Evolutionary conservation across 2,888 invertebrate genomes (phyloP), one percentile per base, ranked within the genome.

Genomic region (Lysandra coridon): DNA sequence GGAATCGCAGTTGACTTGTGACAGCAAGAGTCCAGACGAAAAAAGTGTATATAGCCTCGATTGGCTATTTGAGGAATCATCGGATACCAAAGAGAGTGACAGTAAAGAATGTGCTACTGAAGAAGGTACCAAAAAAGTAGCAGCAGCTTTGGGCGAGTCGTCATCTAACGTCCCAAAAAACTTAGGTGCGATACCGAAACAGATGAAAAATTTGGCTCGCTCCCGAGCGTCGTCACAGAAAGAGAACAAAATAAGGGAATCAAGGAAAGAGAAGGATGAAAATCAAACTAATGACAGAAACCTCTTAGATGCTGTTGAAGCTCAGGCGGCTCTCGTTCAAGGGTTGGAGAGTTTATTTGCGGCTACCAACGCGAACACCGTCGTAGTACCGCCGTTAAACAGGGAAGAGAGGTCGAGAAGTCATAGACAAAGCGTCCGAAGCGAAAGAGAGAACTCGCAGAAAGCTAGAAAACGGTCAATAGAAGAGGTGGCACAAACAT

Each of bases 161-260:
- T 95, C 90, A 83, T 92, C 88, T 83, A 95, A 91, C 85, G 91
- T 90, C 84, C 95, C 96, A 88, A 95, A 96, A 88, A 96, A 96
- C 88, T 95, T 96, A 85, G 97, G 97, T 80, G 97, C 96, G 82
- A 96, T 96, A 88, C 97, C 96, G 80, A 97, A 97, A 89, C 96
- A 96, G 90, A 91, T 94, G 85, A 95, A 93, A 94, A 94, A 94
- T 91, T 92, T 92, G 90, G 91, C 92, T 83, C 88, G 95, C 90
- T 88, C 95, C 85, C 87, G 95, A 85, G 91, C 95, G 83, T 96
- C 96, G 57, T 96, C 96, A 12, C 95, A 96, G 79, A 95, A 95
- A 87, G 95, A 95, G 87, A 95, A 95, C 88, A 95, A 94, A 87
- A 93, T 92, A 87, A 90, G 89, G 87, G 95, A 95, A 88, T 88